A percentile compares a stretch with the other conserved stretches of the same genome.
Evolutionary conservation across 2,113 vertebrate genomes (phyloP).

Genomic region (Mirza zaza): DNA sequence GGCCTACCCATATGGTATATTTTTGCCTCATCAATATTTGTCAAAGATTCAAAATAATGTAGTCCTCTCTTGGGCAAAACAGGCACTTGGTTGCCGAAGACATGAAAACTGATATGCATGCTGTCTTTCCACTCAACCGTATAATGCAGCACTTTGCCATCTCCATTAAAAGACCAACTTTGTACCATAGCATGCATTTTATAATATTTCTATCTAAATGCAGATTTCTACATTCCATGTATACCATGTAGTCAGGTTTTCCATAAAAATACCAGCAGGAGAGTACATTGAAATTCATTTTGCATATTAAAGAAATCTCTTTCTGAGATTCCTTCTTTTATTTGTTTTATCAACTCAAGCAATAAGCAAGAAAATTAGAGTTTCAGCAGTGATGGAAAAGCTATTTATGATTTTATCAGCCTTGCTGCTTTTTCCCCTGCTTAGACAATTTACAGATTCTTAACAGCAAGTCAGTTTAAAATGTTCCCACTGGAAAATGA

Average conservation of each 20-base stretch:
- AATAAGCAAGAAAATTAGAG: slow-evolving; percentile 89
- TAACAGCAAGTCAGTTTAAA: slow-evolving; percentile 78
- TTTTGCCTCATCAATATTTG: slow-evolving; percentile 56
- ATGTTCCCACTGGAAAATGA: slow-evolving; percentile 75
- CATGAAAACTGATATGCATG: slow-evolving; percentile 77
- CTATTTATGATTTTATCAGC: slow-evolving; percentile 84
- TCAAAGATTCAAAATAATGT: slow-evolving; percentile 77
- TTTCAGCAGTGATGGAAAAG: slow-evolving; percentile 82
- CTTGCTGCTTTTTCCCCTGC: slow-evolving; percentile 41
- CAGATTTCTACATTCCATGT: slow-evolving; percentile 87
- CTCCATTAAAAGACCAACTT: slow-evolving; percentile 84
- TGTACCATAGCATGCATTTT: slow-evolving; percentile 83
- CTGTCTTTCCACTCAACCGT: slow-evolving; percentile 83
- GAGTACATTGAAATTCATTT: slow-evolving; percentile 86
- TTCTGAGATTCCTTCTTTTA: slow-evolving; percentile 82
- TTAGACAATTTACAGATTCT: slow-evolving; percentile 80
- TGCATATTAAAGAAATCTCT: slow-evolving; percentile 86
- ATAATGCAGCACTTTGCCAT: slow-evolving; percentile 82
- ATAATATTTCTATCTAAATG: slow-evolving; percentile 92
- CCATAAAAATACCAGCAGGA: slow-evolving; percentile 88
- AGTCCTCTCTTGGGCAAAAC: slow-evolving; percentile 75
- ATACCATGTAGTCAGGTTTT: slow-evolving; percentile 84
- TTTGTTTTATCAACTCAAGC: slow-evolving; percentile 89
- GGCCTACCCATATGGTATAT: not conserved
- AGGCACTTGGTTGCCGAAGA: slow-evolving; percentile 78